Percentiles rank a stretch among this genome's conserved stretches.
Conservation (phyloP, 2,113 vertebrate genomes). For the Colinus virginianus region DNA sequence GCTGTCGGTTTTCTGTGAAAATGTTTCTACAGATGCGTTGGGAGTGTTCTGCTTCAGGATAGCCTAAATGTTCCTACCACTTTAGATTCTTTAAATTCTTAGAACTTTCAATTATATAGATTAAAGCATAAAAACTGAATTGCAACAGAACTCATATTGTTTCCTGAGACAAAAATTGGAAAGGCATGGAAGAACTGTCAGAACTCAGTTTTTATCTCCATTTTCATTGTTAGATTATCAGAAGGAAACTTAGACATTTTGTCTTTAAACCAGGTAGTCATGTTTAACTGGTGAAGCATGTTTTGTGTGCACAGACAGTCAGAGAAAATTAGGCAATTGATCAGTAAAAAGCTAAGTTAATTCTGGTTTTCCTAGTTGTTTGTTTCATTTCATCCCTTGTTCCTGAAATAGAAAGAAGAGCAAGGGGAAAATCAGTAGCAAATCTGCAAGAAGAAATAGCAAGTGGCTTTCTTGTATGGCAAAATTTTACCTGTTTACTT, state of each 20-base stretch:
- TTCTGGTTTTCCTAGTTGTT: background rate
- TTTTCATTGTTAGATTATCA: background rate
- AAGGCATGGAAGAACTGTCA: background rate
- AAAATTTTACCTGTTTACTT: background rate
- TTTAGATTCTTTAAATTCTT: background rate
- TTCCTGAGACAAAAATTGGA: background rate
- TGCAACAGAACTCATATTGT: accelerated
- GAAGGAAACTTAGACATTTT: background rate
- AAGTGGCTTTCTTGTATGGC: background rate
- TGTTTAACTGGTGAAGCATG: background rate
- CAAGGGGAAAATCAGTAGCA: background rate
- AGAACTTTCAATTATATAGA: background rate
- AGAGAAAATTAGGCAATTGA: background rate
- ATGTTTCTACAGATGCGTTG: background rate
- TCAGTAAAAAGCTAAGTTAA: background rate
- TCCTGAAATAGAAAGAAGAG: background rate
- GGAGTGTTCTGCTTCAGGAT: accelerated
- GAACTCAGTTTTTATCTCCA: background rate
- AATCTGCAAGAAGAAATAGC: background rate
- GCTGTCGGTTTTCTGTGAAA: background rate
- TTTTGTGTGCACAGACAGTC: background rate
- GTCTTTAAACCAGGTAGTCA: background rate
- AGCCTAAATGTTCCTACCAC: background rate
- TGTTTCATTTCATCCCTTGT: background rate
- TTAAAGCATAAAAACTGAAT: background rate